Evolutionary conservation across 2,113 vertebrate species (phyloP), one percentile per base, ranked within the genome.

Genomic region (Oreochromis spilurus): DNA sequence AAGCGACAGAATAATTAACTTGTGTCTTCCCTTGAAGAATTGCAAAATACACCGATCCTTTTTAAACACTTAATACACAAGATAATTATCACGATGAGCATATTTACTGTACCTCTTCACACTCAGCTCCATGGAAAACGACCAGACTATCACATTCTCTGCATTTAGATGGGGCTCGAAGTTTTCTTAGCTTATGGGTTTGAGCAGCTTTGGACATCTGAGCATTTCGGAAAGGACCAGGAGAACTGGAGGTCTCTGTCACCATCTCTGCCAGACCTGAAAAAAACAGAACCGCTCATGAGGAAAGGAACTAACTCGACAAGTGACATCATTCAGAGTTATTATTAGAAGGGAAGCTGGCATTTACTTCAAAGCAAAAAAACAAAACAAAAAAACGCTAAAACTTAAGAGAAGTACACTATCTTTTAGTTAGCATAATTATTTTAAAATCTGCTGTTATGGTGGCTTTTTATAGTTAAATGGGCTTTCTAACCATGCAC

Each of bases 111-210:
- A 99, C 99, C 98, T 99, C 99, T 92, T 99, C 98, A 90, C 99
- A 99, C 91, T 99, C 98, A 1, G 98, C 98, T 52, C 99, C 99
- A 0, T 99, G 98, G 93, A 99, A 99, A 52, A 99, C 97, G 17
- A 99, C 98, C 92, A 99, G 96, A 85, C 98, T 96, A 84, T 99
- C 99, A 91, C 99, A 99, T 93, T 99, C 99, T 81, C 98, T 96
- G 93, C 99, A 99, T 88, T 99, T 99, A 0, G 98, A 99, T 1
- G 98, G 98, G 4, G 98, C 98, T 62, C 98, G 96, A 72, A 99
- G 95, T 90, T 99, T 99, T 79, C 98, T 95, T 7, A 99, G 96
- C 86, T 97, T 98, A 94, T 99, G 99, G 11, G 98, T 99, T 78
- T 97, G 97, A 82, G 99, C 97, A 19, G 99, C 98, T 96, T 99